phyloP scores from a whole-genome alignment of 2,797 vertebrate species.

The Paguma larvata region DNA sequence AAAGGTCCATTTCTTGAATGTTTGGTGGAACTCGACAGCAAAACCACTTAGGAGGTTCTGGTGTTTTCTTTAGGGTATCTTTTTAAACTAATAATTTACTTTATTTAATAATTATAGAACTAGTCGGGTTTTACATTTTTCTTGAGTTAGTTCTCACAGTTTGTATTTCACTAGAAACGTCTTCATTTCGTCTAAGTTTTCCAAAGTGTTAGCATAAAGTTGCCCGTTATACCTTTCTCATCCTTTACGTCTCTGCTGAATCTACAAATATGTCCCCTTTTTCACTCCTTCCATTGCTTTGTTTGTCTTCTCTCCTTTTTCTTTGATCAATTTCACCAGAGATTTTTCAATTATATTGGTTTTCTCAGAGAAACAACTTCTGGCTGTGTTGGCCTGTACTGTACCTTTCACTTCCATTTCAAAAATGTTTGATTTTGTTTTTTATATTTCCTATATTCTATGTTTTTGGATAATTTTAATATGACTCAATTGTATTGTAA shows the following conservation, averaged over 20 bases:
- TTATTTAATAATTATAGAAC: constrained; percentile 9
- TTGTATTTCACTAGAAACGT: constrained; percentile 50
- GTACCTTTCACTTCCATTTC: constrained; percentile 32
- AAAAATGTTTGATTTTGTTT: constrained; percentile 15
- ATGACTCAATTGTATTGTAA: not conserved
- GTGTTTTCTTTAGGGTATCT: constrained; percentile 7
- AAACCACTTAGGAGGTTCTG: not conserved
- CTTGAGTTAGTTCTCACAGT: not conserved
- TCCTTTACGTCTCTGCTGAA: not conserved
- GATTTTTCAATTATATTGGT: constrained; percentile 41
- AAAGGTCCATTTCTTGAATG: constrained; percentile 25
- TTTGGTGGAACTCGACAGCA: constrained; percentile 8
- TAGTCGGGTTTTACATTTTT: constrained; percentile 26
- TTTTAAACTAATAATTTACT: constrained; percentile 38
- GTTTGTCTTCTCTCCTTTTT: not conserved
- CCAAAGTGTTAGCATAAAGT: not conserved
- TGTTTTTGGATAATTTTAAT: not conserved
- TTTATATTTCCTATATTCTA: not conserved
- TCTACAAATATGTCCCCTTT: not conserved
- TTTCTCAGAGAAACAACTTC: constrained; percentile 42
- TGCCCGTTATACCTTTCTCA: not conserved
- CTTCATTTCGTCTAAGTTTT: constrained; percentile 28
- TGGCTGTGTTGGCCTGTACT: not conserved
- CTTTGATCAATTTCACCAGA: not conserved
- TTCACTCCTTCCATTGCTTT: not conserved